Conservation (phyloP, 2,888 invertebrate genomes). For the Matsumyia berberina region DNA sequence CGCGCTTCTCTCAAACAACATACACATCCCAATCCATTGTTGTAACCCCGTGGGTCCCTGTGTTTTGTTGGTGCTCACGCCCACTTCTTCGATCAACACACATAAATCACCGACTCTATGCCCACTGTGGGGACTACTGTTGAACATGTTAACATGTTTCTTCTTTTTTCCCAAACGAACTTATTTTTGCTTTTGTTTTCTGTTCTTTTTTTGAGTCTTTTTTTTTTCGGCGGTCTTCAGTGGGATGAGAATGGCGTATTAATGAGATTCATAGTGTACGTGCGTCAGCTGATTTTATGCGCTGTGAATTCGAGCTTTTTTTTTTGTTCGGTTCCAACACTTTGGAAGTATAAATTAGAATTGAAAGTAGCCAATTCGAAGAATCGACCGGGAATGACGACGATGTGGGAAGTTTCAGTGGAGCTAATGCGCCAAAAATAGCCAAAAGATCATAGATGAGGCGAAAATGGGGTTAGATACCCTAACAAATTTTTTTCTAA, state of each 20-base stretch:
- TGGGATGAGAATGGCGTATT: constrained; percentile 35
- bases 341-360: constrained; percentile 11
- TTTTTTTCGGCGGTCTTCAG: not conserved
- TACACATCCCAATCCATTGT: constrained; percentile 29
- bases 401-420: not conserved
- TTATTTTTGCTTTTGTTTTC: no score
- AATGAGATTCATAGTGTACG: constrained; percentile 43
- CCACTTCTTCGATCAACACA: constrained; percentile 48
- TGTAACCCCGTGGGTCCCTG: constrained; percentile 22
- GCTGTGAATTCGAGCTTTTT: not conserved
- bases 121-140: constrained; percentile 61
- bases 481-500: not conserved
- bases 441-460: no score
- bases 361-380: constrained; percentile 9
- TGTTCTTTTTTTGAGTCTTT: not conserved
- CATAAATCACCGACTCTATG: constrained; percentile 45
- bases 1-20: constrained; percentile 5
- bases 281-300: constrained; percentile 53
- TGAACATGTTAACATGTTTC: constrained; percentile 46
- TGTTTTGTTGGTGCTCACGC: constrained; percentile 39
- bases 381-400: no score
- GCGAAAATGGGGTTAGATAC: not conserved
- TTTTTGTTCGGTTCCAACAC: no score
- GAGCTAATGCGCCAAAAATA: not conserved
- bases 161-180: not conserved